Percentiles rank a stretch among this genome's conserved stretches.
These are phyloP conservation scores for Tortrix viridana DNA, from an alignment of 2,888 invertebrate genomes.

Conservation along the genomic window DNA sequence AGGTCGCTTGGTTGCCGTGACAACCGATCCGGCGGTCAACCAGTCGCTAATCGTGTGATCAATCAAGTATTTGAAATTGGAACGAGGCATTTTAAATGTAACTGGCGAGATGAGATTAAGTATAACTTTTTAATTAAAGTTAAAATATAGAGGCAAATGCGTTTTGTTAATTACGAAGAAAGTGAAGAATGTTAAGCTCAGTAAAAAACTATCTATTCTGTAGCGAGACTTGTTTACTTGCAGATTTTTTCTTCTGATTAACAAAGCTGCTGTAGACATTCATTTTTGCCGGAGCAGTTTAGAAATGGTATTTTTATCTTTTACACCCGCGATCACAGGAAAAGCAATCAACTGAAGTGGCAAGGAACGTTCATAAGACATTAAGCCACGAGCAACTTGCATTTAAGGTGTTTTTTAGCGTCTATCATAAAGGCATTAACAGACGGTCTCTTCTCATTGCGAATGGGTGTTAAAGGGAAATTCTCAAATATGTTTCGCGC, in stretches of 20 bases:
- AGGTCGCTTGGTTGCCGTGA: slow-evolving; percentile 51
- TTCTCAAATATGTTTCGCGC: slow-evolving; percentile 62
- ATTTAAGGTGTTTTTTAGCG: slow-evolving; percentile 55
- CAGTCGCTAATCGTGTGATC: slow-evolving; percentile 67
- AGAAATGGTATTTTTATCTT: slow-evolving; percentile 5
- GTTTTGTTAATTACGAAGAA: not conserved
- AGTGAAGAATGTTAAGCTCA: not conserved
- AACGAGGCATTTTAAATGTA: slow-evolving; percentile 37
- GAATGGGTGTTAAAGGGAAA: slow-evolving; percentile 54
- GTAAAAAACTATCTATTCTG: too few species aligned
- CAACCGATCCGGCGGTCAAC: slow-evolving; percentile 61
- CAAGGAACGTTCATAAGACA: slow-evolving; percentile 37
- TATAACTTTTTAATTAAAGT: not conserved
- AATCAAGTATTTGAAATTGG: slow-evolving; percentile 62
- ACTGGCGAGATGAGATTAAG: slow-evolving; percentile 13
- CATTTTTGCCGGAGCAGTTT: not conserved
- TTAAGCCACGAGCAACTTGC: slow-evolving; percentile 44
- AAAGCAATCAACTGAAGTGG: slow-evolving; percentile 28
- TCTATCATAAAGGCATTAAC: slow-evolving; percentile 58
- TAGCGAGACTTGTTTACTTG: too few species aligned
- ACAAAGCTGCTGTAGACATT: not conserved
- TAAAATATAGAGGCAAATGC: not conserved
- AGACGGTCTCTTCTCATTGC: slow-evolving; percentile 51
- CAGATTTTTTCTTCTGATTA: not conserved
- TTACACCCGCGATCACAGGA: not conserved